Conservation (phyloP, 2,888 invertebrate genomes). For the Spisula solida region DNA sequence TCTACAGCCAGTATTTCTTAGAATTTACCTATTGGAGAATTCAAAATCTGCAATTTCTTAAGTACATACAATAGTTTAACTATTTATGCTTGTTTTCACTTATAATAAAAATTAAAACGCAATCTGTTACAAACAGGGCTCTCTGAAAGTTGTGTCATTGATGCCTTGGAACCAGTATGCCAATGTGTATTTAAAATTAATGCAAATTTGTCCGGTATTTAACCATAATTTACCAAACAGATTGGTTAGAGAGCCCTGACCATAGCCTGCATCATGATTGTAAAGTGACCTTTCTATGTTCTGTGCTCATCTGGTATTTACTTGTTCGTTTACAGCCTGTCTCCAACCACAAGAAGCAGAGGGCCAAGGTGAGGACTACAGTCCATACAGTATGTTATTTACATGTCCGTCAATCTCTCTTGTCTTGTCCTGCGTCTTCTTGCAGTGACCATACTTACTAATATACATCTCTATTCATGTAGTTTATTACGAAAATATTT, state of each 20-base stretch:
- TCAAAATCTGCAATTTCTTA: too few relatives aligned
- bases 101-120: too few relatives aligned
- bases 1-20: neutral
- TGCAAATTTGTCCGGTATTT: neutral
- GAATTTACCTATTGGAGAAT: too few relatives aligned
- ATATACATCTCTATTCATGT: slow-evolving; percentile 5
- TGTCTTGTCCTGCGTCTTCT: neutral
- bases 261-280: neutral
- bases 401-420: slow-evolving; percentile 42
- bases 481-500: neutral
- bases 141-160: too few relatives aligned
- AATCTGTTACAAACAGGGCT: too few relatives aligned
- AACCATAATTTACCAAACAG: neutral
- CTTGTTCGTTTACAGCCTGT: slow-evolving; percentile 69
- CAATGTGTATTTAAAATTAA: neutral
- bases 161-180: too few relatives aligned
- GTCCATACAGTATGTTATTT: slow-evolving; percentile 71
- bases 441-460: slow-evolving; percentile 36
- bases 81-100: too few relatives aligned
- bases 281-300: neutral
- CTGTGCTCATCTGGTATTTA: slow-evolving; percentile 15
- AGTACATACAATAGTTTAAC: too few relatives aligned
- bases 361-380: slow-evolving; percentile 72
- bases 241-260: neutral
- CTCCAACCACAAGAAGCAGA: slow-evolving; percentile 69